A percentile compares a stretch with the other conserved stretches of the same genome.
Evolutionary conservation across 1,140 invertebrate species (phyloP).

Genomic region (Tyrophagus putrescentiae): DNA sequence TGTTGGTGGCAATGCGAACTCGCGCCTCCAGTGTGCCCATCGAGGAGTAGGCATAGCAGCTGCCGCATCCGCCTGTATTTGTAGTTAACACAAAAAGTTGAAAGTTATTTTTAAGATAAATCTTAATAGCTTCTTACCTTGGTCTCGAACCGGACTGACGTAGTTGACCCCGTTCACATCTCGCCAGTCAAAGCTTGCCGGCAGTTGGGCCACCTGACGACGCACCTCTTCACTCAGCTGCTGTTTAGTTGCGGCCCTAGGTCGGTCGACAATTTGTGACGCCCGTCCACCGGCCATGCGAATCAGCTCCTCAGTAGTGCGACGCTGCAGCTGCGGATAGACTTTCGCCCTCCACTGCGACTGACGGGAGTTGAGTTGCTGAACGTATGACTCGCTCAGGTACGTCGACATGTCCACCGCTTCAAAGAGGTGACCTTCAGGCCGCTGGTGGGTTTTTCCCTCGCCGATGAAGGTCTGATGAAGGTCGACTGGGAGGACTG

Average conservation of each 20-base stretch:
- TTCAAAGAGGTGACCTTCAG: not conserved
- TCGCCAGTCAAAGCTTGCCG: conserved; percentile 40
- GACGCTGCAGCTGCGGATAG: not conserved
- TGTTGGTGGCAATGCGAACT: conserved; percentile 34
- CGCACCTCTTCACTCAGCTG: conserved; percentile 19
- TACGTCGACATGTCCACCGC: too few relatives aligned
- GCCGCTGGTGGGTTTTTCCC: not conserved
- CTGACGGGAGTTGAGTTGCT: not conserved
- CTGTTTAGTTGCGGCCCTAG: not conserved
- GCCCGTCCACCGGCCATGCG: not conserved
- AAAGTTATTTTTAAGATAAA: not conserved
- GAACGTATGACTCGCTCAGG: not conserved
- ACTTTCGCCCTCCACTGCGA: not conserved
- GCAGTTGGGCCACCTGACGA: conserved; percentile 30
- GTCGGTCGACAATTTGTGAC: not conserved
- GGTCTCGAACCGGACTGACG: conserved; percentile 38
- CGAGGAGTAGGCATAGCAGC: conserved; percentile 36
- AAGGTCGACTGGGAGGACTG: too few relatives aligned
- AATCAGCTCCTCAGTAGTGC: not conserved
- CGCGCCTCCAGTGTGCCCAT: conserved; percentile 36
- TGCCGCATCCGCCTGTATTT: conserved; percentile 25
- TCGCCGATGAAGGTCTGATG: not conserved
- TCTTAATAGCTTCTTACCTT: conserved; percentile 20
- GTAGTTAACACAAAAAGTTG: not conserved
- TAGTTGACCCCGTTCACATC: conserved; percentile 38